A percentile compares a stretch with the other conserved stretches of the same genome.
phyloP scores from a whole-genome alignment of 2,797 vertebrate genomes.

The Masticophis lateralis region DNA sequence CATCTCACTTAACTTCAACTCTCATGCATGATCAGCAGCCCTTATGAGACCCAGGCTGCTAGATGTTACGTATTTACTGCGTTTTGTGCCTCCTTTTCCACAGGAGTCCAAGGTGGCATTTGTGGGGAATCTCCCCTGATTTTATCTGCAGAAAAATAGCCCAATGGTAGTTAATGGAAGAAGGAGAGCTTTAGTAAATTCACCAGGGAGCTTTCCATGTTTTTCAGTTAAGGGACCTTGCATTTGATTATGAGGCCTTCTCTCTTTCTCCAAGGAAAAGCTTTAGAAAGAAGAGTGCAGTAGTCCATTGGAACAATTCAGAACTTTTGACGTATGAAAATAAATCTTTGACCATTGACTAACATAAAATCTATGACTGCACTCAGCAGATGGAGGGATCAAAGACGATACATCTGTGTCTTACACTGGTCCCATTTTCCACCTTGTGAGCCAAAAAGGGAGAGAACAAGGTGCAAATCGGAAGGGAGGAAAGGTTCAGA shows the following conservation, averaged over 20 bases:
- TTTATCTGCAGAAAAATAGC: not conserved
- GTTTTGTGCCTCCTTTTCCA: not conserved
- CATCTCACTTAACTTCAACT: not conserved
- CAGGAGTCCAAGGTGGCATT: not conserved
- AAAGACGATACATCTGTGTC: not conserved
- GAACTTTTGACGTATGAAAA: slow-evolving; percentile 26
- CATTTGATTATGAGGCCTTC: slow-evolving; percentile 38
- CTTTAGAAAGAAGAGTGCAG: slow-evolving; percentile 36
- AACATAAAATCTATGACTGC: slow-evolving; percentile 11
- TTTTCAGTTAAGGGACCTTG: slow-evolving; percentile 53
- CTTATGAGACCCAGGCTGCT: not conserved
- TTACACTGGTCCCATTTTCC: not conserved
- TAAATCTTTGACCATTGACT: not conserved
- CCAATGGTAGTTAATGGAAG: slow-evolving; percentile 39
- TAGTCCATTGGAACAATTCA: not conserved
- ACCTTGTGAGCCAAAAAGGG: slow-evolving; percentile 2
- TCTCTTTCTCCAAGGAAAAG: slow-evolving; percentile 37
- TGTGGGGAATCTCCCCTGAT: not conserved
- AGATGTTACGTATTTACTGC: not conserved
- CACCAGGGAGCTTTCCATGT: slow-evolving; percentile 51
- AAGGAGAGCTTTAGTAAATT: slow-evolving; percentile 41
- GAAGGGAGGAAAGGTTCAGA: not conserved
- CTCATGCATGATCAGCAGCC: not conserved
- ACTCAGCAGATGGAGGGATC: not conserved
- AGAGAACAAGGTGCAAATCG: slow-evolving; percentile 12